These are phyloP conservation scores for Seriola quinqueradiata DNA, from an alignment of 2,113 vertebrate species.

Conservation along the genomic window DNA sequence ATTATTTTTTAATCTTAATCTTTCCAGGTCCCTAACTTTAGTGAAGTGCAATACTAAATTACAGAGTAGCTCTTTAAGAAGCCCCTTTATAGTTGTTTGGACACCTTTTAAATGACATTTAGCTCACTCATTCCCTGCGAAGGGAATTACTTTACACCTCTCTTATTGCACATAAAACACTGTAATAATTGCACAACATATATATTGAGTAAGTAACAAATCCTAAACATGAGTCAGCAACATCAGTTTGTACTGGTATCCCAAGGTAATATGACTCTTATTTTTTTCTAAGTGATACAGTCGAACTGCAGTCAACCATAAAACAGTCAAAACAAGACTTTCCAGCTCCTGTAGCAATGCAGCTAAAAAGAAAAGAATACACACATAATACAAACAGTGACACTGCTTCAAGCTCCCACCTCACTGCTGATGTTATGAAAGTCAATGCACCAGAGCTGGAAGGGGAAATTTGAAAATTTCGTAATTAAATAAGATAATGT, in stretches of 20 bases:
- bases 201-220: not conserved
- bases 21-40: not conserved
- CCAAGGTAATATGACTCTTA: not conserved
- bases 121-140: not conserved
- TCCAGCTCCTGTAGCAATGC: not conserved
- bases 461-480: not conserved
- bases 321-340: not conserved
- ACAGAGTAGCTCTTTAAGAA: not conserved
- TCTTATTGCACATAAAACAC: not conserved
- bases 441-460: not conserved
- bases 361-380: not conserved
- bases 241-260: not conserved
- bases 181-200: not conserved
- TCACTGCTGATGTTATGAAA: slow-evolving; percentile 12
- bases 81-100: slow-evolving; percentile 2
- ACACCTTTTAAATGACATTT: not conserved
- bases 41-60: not conserved
- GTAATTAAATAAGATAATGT: slow-evolving; percentile 3
- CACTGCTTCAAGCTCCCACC: not conserved
- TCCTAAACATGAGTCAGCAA: not conserved
- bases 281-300: too few relatives aligned
- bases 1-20: not conserved
- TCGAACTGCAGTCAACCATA: not conserved
- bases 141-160: not conserved
- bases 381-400: not conserved